A percentile compares a stretch with the other conserved stretches of the same genome.
phyloP scores from a whole-genome alignment of 2,113 vertebrate species.

The Hassar affinis region DNA sequence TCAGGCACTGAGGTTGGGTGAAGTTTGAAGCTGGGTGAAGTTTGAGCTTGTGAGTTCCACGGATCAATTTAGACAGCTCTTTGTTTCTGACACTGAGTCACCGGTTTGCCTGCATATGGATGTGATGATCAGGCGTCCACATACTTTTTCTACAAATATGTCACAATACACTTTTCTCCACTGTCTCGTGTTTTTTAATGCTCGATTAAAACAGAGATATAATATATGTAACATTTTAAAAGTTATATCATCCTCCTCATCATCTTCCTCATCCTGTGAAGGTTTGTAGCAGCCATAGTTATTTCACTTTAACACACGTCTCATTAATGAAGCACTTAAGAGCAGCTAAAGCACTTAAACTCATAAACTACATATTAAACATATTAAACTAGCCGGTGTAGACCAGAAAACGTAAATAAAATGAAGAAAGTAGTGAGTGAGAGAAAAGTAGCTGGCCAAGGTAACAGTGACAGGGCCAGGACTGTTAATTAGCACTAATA shows the following conservation, averaged over 20 bases:
- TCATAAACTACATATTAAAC: background rate
- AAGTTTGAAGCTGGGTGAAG: too few species aligned
- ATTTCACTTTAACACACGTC: background rate
- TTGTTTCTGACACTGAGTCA: too few species aligned
- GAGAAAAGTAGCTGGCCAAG: background rate
- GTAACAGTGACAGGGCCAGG: background rate
- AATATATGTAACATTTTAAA: background rate
- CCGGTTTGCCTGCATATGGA: too few species aligned
- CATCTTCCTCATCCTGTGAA: too few species aligned
- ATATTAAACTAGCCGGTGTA: background rate
- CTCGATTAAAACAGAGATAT: background rate
- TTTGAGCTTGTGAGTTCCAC: too few species aligned
- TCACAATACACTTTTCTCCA: background rate
- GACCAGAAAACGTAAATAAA: background rate
- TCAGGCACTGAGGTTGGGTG: too few species aligned
- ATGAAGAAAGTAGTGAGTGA: background rate
- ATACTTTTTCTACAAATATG: background rate
- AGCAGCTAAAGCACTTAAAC: background rate
- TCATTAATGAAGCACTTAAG: background rate
- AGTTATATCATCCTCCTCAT: background rate
- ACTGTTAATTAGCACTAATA: too few species aligned
- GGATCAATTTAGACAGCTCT: too few species aligned
- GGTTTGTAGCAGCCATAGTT: background rate
- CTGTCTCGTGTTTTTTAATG: background rate
- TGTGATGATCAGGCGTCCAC: too few species aligned